Base-by-base conservation (phyloP, 2,797 vertebrate genomes). In the Acrocephalus scirpaceus region DNA sequence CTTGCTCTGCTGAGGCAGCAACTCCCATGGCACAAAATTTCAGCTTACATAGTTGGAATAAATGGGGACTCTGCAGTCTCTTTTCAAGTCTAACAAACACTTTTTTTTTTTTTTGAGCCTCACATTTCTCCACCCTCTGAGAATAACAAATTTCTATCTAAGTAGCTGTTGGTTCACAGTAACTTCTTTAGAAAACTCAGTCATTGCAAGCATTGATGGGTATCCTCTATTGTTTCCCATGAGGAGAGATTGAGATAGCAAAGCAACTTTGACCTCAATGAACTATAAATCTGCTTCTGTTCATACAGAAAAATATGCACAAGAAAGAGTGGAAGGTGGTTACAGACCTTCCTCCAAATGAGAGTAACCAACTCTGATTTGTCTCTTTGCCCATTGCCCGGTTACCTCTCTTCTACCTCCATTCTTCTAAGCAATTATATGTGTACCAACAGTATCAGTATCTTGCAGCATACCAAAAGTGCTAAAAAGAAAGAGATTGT, bases 11-110 rank as follows among this genome's bases (percentile, higher is more conserved):
- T 19, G 9, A 44, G 27, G 18, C 13, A 88, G 13, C 3, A 76
- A 15, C 4, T 53, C 6, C 44, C 32, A 75, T 1, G 4, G 23
- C 12, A 65, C 20, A 58, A 65, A 61, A 53, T 58, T 69, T 54
- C 1, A 4, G 20, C 5, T 34, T 10, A 17, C 16, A 16, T 4
- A 23, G 7, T 66, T 4, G 1, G 32, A 65, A 38, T 45, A 10
- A 92, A 61, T 11, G 11, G 44, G 7, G 22, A 45, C 11, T 48
- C 13, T 90, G 19, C 12, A 82, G 13, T 19, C 44, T 51, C 42
- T 30, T 38, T 38, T 36, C 13, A 78, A 51, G 4, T 44, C n/a
- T 60, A 90, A 51, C 10, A 58, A 16, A 32, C 23, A 29, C 0
- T 0, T 2, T 45, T 81, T 36, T 36, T 36, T 36, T 36, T 44